Evolutionary conservation across 1,140 invertebrate genomes (phyloP).

Genomic region (Carposina sasakii): DNA sequence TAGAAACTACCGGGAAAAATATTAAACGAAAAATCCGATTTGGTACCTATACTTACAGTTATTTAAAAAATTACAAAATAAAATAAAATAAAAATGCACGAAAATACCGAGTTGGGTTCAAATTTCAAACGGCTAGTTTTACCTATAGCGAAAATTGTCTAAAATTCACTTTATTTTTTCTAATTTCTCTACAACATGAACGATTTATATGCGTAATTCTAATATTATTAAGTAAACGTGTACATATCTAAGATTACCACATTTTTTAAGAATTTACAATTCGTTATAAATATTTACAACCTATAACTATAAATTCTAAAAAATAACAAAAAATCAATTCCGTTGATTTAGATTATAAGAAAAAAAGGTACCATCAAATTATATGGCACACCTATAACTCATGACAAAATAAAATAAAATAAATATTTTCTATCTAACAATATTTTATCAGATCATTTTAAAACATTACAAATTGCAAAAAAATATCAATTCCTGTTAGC

Average conservation of each 20-base stretch:
- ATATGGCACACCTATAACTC: slow-evolving; percentile 37
- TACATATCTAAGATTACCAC: slow-evolving; percentile 47
- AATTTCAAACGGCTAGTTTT: too few species aligned
- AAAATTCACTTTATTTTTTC: slow-evolving; percentile 49
- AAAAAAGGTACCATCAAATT: slow-evolving; percentile 36
- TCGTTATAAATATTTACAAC: slow-evolving; percentile 59
- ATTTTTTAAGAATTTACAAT: slow-evolving; percentile 54
- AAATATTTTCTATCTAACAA: slow-evolving; percentile 21
- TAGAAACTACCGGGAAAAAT: slow-evolving; percentile 41
- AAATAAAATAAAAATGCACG: too few species aligned
- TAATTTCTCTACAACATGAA: slow-evolving; percentile 67
- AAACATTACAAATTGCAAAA: slow-evolving; percentile 26
- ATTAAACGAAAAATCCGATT: too few species aligned
- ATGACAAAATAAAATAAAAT: slow-evolving; percentile 25
- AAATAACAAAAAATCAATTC: slow-evolving; percentile 39
- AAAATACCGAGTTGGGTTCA: too few species aligned
- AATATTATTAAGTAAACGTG: slow-evolving; percentile 42
- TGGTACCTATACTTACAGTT: too few species aligned
- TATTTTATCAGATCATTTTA: slow-evolving; percentile 21
- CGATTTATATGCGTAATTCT: slow-evolving; percentile 58
- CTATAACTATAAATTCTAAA: slow-evolving; percentile 21
- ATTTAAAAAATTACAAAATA: too few species aligned
- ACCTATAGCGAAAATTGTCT: too few species aligned
- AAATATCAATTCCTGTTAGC: slow-evolving; percentile 12
- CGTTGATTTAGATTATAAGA: slow-evolving; percentile 36